phyloP scores from a whole-genome alignment of 1,140 invertebrate species.

The Elymnias hypermnestra region DNA sequence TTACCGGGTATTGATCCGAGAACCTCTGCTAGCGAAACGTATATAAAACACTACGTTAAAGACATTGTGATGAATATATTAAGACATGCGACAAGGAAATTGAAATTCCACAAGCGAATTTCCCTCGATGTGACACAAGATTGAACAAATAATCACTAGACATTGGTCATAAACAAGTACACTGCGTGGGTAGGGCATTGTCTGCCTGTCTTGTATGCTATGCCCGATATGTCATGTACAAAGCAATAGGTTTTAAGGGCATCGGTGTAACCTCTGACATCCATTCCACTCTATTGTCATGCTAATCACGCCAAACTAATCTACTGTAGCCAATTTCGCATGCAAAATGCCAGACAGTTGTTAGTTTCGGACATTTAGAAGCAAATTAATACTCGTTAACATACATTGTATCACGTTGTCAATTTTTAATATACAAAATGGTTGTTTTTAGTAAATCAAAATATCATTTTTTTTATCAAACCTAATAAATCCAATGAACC shows the following conservation, averaged over 20 bases:
- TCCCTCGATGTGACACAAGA: constrained; percentile 25
- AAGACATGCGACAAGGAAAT: too few species aligned
- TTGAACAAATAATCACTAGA: constrained; percentile 33
- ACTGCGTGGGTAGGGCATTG: constrained; percentile 56
- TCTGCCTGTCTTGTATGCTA: constrained; percentile 29
- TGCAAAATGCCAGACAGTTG: constrained; percentile 1
- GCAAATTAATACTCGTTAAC: too few species aligned
- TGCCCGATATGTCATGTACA: constrained; percentile 26
- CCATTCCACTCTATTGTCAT: constrained; percentile 54
- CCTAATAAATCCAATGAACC: too few species aligned
- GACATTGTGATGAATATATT: too few species aligned
- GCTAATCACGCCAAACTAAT: constrained; percentile 41
- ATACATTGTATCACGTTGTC: too few species aligned
- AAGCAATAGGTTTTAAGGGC: constrained; percentile 42
- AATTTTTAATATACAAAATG: too few species aligned
- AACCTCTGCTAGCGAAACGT: too few species aligned
- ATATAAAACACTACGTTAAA: too few species aligned
- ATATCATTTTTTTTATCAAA: too few species aligned
- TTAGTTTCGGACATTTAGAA: neutral
- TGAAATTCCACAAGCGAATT: too few species aligned
- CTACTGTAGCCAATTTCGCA: constrained; percentile 20
- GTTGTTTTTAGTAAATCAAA: too few species aligned
- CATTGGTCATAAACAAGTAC: constrained; percentile 45
- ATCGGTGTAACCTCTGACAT: constrained; percentile 52
- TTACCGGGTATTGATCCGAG: too few species aligned